Base-by-base conservation (phyloP, 2,113 vertebrate species). In the Echinops telfairi region DNA sequence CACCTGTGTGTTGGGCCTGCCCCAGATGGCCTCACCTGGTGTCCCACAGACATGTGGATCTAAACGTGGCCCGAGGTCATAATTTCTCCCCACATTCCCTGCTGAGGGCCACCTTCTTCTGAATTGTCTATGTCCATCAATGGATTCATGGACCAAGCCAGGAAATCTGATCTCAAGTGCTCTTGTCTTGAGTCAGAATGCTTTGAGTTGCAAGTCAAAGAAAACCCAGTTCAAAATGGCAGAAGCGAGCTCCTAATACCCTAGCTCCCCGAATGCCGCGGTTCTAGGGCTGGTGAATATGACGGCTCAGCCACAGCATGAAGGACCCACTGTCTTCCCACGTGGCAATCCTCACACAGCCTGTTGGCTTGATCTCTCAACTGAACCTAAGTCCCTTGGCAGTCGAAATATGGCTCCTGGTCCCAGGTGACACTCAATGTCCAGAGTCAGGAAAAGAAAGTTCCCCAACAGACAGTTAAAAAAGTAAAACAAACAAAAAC, bases 161-260 rank as follows among this genome's bases (percentile, higher is more conserved):
- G 91, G 73, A 84, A 95, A 68, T 43, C 11, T 53, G 62, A 29
- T 10, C 36, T n/a, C 68, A 53, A 81, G 87, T 36, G 40, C 43
- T 93, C 53, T 43, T 62, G 10, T 43, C 47, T 8, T 64, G 66
- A 17, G 6, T 64, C 36, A 64, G 40, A 93, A 80, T 53, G 43
- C 23, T 70, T 88, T 22, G 31, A 36, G 43, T 53, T 58, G 36
- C 58, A 27, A 43, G 64, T 31, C 86, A 86, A 40, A 43, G 47
- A 88, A 94, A 88, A 80, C 33, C 36, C 29, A 83, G 70, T 33
- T 75, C 70, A 16, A 79, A 84, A 70, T 66, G 71, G 27, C 38
- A 86, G 23, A 23, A 23, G 2, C 22, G 66, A 31, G 27, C 12
- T 12, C 38, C 66, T 83, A 85, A 36, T 40, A 22, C 27, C 43